A percentile compares a stretch with the other conserved stretches of the same genome.
phyloP scores from a whole-genome alignment of 2,888 invertebrate genomes.

The Agrotis puta region DNA sequence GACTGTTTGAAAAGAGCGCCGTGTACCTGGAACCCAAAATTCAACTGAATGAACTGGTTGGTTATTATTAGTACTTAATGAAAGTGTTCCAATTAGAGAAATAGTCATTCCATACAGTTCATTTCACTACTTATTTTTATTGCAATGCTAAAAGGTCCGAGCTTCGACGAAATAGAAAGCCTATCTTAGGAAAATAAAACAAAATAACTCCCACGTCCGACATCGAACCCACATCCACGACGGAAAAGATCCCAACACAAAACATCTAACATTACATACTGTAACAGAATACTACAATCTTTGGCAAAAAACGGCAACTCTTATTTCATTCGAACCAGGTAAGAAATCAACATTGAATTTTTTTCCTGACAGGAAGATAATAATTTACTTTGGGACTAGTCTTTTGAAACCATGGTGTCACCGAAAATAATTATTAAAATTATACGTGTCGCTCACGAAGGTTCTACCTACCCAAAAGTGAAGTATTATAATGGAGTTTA shows the following conservation, averaged over 20 bases:
- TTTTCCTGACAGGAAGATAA: slow-evolving; percentile 18
- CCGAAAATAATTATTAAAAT: background rate
- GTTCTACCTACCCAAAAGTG: no score
- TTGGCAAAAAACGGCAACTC: background rate
- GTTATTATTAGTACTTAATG: no score
- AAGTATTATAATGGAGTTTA: no score
- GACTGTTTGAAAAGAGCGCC: no score
- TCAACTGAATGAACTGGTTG: no score
- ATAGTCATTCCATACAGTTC: no score
- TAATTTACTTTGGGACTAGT: slow-evolving; percentile 8
- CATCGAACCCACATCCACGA: slow-evolving; percentile 7
- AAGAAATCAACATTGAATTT: slow-evolving; percentile 2
- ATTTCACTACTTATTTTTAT: no score
- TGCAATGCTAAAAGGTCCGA: no score
- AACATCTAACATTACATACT: slow-evolving; percentile 13
- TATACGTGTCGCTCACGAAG: no score
- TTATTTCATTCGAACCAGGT: slow-evolving; percentile 8
- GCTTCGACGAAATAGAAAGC: no score
- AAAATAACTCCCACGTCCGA: slow-evolving; percentile 4
- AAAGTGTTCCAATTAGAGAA: no score
- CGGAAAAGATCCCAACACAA: background rate
- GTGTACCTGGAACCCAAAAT: no score
- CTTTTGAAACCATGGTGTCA: background rate
- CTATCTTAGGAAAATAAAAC: background rate
- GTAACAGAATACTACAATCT: slow-evolving; percentile 5